Conservation (phyloP, 2,888 invertebrate species). For the Nasonia oneida region DNA sequence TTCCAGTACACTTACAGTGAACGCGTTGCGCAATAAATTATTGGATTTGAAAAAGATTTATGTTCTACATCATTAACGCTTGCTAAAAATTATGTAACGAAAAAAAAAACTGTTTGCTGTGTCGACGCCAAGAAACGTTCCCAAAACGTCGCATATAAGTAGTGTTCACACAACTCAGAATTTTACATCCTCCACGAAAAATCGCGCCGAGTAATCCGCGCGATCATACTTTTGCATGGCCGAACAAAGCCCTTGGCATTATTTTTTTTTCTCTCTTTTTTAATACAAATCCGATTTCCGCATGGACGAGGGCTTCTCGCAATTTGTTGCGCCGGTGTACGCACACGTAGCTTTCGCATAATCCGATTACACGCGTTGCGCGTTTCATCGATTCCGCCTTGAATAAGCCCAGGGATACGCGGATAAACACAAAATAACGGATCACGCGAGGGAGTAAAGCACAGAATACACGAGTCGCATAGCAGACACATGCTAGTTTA, state of each 20-base stretch:
- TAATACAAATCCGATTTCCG: constrained; percentile 26
- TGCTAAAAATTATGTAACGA: not conserved
- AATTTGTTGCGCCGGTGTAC: not conserved
- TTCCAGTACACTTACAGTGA: not conserved
- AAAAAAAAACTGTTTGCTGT: not conserved
- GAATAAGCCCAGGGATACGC: not conserved
- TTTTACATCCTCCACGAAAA: not conserved
- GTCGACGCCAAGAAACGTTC: no score
- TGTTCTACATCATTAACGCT: not conserved
- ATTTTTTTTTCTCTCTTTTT: constrained; percentile 26
- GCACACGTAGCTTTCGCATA: not conserved
- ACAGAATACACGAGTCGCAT: not conserved
- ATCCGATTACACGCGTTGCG: not conserved
- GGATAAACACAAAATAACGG: not conserved
- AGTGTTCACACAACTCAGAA: no score
- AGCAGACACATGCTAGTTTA: constrained; percentile 62
- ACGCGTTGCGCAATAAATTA: no score
- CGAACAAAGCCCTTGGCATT: constrained; percentile 43
- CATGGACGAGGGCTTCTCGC: constrained; percentile 8
- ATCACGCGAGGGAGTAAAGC: not conserved
- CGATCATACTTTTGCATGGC: constrained; percentile 13
- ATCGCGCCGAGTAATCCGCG: not conserved
- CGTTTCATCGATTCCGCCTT: constrained; percentile 11
- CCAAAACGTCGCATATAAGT: no score
- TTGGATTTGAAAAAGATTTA: no score